These are phyloP conservation scores for Nixonia krombeini DNA, from an alignment of 1,140 invertebrate genomes.

Conservation along the genomic window DNA sequence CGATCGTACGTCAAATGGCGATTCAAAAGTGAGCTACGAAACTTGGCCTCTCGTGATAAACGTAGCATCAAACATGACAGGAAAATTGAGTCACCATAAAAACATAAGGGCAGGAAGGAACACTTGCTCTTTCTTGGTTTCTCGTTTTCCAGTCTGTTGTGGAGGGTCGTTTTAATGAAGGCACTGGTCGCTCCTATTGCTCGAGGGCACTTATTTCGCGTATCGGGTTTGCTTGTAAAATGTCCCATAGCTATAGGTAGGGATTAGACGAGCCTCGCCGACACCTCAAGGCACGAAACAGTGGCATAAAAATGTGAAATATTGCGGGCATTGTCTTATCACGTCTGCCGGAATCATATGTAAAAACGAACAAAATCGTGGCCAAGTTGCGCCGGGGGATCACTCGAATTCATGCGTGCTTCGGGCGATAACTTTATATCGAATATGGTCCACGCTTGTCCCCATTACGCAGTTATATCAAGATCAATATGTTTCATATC, in stretches of 20 bases:
- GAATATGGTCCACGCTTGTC: conserved; percentile 12
- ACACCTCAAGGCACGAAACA: conserved; percentile 61
- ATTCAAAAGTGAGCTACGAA: background rate
- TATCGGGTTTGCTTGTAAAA: conserved; percentile 54
- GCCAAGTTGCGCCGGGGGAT: conserved; percentile 63
- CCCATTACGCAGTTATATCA: conserved; percentile 5
- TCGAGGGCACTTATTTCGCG: conserved; percentile 58
- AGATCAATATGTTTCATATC: conserved; percentile 4
- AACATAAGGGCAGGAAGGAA: conserved; percentile 2
- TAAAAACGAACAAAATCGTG: conserved; percentile 66
- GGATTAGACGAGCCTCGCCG: conserved; percentile 42
- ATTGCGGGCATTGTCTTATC: conserved; percentile 62
- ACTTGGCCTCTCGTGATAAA: conserved; percentile 1
- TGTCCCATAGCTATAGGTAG: conserved; percentile 32
- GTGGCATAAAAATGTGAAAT: conserved; percentile 65
- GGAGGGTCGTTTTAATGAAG: conserved; percentile 13
- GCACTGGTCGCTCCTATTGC: conserved; percentile 26
- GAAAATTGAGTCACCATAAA: conserved; percentile 23
- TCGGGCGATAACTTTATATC: conserved; percentile 50
- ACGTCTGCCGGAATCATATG: conserved; percentile 52
- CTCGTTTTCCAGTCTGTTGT: conserved; percentile 6
- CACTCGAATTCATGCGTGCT: conserved; percentile 40
- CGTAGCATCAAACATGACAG: conserved; percentile 1
- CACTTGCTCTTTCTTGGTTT: conserved; percentile 11
- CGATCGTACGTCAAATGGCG: too few relatives aligned